Percentiles rank a stretch among this genome's conserved stretches.
Conservation (phyloP, 2,797 vertebrate species). For the Sebastiscus albofasciatus region DNA sequence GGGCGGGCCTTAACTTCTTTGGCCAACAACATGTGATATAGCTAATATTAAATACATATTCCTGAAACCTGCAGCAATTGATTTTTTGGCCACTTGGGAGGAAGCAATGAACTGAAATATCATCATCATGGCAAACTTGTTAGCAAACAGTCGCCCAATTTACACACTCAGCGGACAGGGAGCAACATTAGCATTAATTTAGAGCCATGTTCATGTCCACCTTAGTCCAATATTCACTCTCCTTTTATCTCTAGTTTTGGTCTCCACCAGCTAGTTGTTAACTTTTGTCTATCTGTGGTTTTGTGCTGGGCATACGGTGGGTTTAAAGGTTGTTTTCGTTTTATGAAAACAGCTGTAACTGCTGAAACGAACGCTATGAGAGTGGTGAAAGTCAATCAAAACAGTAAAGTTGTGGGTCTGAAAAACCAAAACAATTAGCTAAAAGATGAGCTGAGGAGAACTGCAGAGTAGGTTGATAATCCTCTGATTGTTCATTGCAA, state of each 20-base stretch:
- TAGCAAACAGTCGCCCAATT: neutral
- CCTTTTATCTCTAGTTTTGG: neutral
- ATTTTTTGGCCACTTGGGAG: neutral
- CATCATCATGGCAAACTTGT: too few relatives aligned
- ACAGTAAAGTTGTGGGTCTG: neutral
- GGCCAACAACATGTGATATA: neutral
- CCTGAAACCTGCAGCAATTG: neutral
- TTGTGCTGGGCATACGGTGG: neutral
- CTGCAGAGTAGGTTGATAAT: neutral
- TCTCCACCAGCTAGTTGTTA: neutral
- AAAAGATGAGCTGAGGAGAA: constrained; percentile 5
- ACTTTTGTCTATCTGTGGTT: neutral
- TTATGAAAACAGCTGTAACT: neutral
- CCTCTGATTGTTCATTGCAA: neutral
- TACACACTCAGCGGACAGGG: neutral
- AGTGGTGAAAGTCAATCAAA: neutral
- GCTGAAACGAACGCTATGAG: neutral
- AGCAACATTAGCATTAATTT: neutral
- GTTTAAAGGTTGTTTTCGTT: neutral
- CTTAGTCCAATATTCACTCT: neutral
- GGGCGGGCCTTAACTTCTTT: neutral
- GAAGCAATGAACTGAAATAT: neutral
- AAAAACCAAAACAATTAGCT: neutral
- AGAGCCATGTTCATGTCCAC: neutral
- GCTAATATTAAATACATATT: neutral